Base-by-base conservation (phyloP, 2,113 vertebrate species). In the Planiliza haematocheilus region DNA sequence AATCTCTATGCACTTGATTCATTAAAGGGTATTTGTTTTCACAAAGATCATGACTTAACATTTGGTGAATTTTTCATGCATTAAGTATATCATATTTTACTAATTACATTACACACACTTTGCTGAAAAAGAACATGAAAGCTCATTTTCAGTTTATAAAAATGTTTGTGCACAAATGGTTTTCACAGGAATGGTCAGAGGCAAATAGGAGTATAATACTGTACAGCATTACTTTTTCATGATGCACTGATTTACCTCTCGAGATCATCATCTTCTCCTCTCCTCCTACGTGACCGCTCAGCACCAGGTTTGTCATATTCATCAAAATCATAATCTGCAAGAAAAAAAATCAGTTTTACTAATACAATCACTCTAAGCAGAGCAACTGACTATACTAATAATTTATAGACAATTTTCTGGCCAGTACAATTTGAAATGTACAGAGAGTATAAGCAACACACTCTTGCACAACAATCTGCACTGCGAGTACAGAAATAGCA, bases 301-400 rank as follows among this genome's bases (percentile, higher is more conserved):
- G 97, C 96, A 64, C 97, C 98, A 37, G 98, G 98, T 89, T 99
- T 99, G 90, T 99, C 96, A 88, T 97, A 97, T 70, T 97, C 95
- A 88, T 96, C 96, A 90, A 99, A 98, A 85, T 95, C 95, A 75
- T 95, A 96, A 89, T 97, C 98, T 99, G 93, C 53, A 77, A 90
- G 13, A 86, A 6, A 79, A 6, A 79, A 66, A 78, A 72, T 21
- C 4, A 36, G 0, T 13, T 52, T 55, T 36, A 8, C 4, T 70
- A 39, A 42, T 5, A 72, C 7, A 72, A 39, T 11, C 1, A 0
- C 7, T 24, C 13, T 50, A 14, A 70, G 46, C 24, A 63, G 13
- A 36, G 11, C 18, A 10, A 46, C 17, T 2, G 16, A 9, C 13
- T 45, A 34, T 50, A 10, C 4, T 20, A 18, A 66, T 30, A 64